Base-by-base conservation (phyloP, 2,888 invertebrate genomes). In the Aproaerema taeniolella region DNA sequence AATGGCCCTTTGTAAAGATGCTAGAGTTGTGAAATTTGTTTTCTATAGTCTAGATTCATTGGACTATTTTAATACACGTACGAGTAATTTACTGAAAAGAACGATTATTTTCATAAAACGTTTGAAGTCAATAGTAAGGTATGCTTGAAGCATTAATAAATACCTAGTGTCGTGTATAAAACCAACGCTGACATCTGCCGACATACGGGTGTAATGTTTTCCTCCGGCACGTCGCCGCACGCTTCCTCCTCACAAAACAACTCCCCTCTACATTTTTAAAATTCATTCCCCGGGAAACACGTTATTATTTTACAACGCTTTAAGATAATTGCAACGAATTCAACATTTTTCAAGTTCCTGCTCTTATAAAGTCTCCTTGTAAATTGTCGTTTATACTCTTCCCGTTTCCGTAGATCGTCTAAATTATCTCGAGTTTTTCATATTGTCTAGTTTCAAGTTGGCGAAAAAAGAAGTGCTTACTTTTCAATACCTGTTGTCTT, bases 171-270 rank as follows among this genome's bases (percentile, higher is more conserved):
- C n/a, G n/a, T n/a, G n/a, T n/a, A n/a, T n/a, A n/a, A n/a, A n/a
- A n/a, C n/a, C n/a, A n/a, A n/a, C n/a, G n/a, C n/a, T n/a, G n/a
- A n/a, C n/a, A n/a, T 68, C 67, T 71, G 62, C 67, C 52, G 57
- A 52, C 45, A 57, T 53, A 14, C 46, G 43, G n/a, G 45, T 60
- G 57, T 65, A 72, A 68, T 63, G 58, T 60, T 69, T 60, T 55
- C 47, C 58, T 56, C 49, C 49, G 45, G 40, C 46, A 45, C 46
- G 55, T 52, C 45, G 49, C 48, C 47, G 43, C 43, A 41, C 41
- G 46, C 45, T 50, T 50, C 50, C 53, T 52, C 52, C 55, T 53
- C 46, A 41, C 56, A 54, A 60, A 62, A 55, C 54, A 53, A 55
- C 46, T 47, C 47, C 36, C 34, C 41, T 31, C 40, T 34, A 58